A percentile compares a stretch with the other conserved stretches of the same genome.
phyloP scores from a whole-genome alignment of 2,888 invertebrate species.

The Polymixis flavicincta region DNA sequence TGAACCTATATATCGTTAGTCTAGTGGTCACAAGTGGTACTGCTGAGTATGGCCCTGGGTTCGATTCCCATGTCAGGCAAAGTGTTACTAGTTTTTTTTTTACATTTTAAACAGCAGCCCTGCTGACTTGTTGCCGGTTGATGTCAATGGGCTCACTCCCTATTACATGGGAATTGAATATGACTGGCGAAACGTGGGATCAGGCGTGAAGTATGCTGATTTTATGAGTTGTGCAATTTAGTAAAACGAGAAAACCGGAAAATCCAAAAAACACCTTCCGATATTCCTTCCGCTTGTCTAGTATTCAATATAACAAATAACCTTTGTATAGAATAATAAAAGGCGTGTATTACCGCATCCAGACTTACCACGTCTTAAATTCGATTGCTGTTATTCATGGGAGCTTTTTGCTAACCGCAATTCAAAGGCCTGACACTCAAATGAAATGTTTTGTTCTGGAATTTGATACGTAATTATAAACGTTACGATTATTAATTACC shows the following conservation, averaged over 20 bases:
- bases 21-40: not conserved
- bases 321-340: not conserved
- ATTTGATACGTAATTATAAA: not conserved
- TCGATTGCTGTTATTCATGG: not conserved
- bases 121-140: not conserved
- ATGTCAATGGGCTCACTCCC: not conserved
- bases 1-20: not conserved
- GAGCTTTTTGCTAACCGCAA: not conserved
- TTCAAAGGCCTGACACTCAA: not conserved
- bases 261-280: too few species aligned
- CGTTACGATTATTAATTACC: not conserved
- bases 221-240: too few species aligned
- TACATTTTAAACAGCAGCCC: not conserved
- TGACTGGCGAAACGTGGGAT: not conserved
- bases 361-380: not conserved
- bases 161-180: not conserved
- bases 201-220: not conserved
- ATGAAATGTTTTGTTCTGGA: not conserved
- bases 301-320: not conserved
- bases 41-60: not conserved
- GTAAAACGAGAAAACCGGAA: too few species aligned
- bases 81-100: not conserved
- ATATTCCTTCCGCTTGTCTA: not conserved
- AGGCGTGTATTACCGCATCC: not conserved
- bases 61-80: too few species aligned